Conservation (phyloP, 35 echinoderm and acorn worm genomes). For the Patiria miniata region DNA sequence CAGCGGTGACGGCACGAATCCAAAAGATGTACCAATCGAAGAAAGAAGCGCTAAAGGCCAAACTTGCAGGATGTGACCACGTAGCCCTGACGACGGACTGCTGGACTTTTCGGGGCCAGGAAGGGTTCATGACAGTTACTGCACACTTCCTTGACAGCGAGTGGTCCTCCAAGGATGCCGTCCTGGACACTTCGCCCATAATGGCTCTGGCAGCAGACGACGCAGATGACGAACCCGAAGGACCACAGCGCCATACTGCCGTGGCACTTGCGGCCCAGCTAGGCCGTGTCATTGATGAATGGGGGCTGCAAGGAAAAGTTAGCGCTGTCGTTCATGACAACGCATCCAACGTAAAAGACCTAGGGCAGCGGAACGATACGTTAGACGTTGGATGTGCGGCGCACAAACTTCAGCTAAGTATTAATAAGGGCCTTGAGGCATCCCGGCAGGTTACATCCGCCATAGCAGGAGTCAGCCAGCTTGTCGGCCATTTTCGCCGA, state of each 20-base stretch:
- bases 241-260: constrained; percentile 27
- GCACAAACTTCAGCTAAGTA: constrained; percentile 42
- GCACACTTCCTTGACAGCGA: background rate
- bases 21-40: background rate
- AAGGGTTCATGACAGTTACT: constrained; percentile 47
- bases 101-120: constrained; percentile 26
- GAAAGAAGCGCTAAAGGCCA: background rate
- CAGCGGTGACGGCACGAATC: background rate
- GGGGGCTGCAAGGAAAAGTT: background rate
- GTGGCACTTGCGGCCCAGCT: background rate
- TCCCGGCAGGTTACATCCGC: background rate
- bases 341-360: constrained; percentile 37
- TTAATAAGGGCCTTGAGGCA: constrained; percentile 33
- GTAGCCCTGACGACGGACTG: constrained; percentile 36
- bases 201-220: background rate
- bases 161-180: background rate
- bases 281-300: background rate
- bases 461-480: constrained; percentile 38
- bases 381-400: constrained; percentile 31
- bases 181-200: background rate
- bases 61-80: background rate
- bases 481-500: constrained; percentile 44
- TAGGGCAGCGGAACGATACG: constrained; percentile 24
- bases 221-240: background rate
- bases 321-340: constrained; percentile 51